Conservation (phyloP, 2,113 vertebrate genomes). For the Aldabrachelys gigantea region DNA sequence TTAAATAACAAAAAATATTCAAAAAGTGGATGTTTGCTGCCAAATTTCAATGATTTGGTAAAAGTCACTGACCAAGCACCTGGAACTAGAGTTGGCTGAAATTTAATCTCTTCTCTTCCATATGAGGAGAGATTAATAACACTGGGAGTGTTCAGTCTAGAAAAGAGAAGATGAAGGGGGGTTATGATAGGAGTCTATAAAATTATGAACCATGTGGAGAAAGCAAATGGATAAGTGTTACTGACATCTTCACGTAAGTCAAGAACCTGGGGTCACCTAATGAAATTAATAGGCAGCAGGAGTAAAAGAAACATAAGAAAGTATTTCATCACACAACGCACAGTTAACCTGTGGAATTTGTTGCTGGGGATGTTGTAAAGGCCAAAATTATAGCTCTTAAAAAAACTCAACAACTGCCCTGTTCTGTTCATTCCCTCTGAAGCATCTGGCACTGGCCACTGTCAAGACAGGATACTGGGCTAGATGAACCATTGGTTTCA, state of each 20-base stretch:
- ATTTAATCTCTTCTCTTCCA: background rate
- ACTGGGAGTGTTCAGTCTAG: background rate
- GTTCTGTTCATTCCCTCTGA: background rate
- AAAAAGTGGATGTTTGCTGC: background rate
- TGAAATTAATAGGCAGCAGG: background rate
- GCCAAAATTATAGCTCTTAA: background rate
- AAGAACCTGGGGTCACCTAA: background rate
- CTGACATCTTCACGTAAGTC: background rate
- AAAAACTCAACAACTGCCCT: background rate
- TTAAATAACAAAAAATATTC: background rate
- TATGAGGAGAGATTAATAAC: background rate
- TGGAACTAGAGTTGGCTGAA: too few species aligned
- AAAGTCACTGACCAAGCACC: too few species aligned
- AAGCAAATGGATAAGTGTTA: background rate
- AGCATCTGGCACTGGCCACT: background rate
- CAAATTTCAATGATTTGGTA: background rate
- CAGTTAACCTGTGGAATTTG: background rate
- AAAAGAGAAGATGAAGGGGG: background rate
- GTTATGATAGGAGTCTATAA: background rate
- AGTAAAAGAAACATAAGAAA: background rate
- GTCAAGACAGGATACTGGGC: background rate
- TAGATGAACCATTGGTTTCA: background rate
- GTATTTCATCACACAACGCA: background rate
- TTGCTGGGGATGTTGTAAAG: background rate
- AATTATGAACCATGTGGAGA: background rate